Evolutionary conservation across 37 sponge, comb jelly and placozoan genomes (phyloP).

Genomic region (Oscarella lobularis): DNA sequence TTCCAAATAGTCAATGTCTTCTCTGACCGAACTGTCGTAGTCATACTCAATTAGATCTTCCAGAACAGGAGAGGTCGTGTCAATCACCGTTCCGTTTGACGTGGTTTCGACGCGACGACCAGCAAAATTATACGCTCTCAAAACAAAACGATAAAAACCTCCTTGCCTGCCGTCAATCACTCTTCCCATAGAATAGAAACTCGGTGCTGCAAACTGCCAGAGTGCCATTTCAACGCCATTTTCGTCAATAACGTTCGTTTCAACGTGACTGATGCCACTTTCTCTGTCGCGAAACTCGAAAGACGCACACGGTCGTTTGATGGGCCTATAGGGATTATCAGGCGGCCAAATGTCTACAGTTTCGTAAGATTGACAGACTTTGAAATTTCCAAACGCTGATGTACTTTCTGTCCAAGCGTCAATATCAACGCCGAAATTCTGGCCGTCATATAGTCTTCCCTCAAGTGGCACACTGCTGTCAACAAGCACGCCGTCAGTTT

Average conservation of each 20-base stretch:
- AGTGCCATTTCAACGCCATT: not conserved
- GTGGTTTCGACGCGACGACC: not conserved
- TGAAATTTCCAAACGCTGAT: not conserved
- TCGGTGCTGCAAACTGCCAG: not conserved
- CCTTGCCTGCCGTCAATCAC: not conserved
- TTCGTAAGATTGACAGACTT: not conserved
- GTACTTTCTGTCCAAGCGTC: not conserved
- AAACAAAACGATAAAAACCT: not conserved
- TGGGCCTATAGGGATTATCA: not conserved
- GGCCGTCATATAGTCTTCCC: not conserved
- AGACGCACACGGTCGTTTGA: not conserved
- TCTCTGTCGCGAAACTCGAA: not conserved
- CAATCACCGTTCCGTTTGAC: slow-evolving; percentile 54
- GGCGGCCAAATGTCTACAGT: not conserved
- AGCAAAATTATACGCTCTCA: not conserved
- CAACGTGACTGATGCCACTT: not conserved
- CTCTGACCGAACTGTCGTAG: slow-evolving; percentile 20
- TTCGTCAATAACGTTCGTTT: not conserved
- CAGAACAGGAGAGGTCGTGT: slow-evolving; percentile 45
- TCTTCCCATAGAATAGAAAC: not conserved
- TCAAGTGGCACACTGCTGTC: not conserved
- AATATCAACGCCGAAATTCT: not conserved
- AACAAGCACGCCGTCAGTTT: slow-evolving; percentile 1
- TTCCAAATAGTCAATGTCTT: slow-evolving; percentile 14
- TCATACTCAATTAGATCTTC: slow-evolving; percentile 13